Base-by-base conservation (phyloP, 2,113 vertebrate genomes). In the Antennarius striatus region DNA sequence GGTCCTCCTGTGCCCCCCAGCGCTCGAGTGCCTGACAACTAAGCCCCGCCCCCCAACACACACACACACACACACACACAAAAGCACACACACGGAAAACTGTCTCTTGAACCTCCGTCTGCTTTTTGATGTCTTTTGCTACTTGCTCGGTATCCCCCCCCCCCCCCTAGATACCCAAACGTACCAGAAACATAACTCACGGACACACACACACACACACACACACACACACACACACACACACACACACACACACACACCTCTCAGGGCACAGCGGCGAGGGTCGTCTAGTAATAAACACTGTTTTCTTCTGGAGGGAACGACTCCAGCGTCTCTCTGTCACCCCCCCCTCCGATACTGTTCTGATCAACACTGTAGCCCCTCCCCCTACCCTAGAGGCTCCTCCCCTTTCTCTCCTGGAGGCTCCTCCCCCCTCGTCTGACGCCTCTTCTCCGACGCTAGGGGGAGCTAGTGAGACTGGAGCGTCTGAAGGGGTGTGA, bases 1-100 rank as follows among this genome's bases (percentile, higher is more conserved):
- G 94, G 93, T 29, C 90, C 95, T 0, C 84, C 94, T 0, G 91
- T 86, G 46, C 86, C 94, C 0, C 90, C 91, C 0, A 92, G 94
- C 13, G 94, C 82, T 74, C 86, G 90, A 56, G 90, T 77, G 59
- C 71, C 88, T 63, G 92, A 93, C 65, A 84, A 88, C 80, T 89
- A 77, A 90, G 68, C 75, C 61, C 40, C 10, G 3, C 45, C 10
- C 40, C 46, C 32, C 30, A 46, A 64, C 51, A 65, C 50, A 64
- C 39, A 63, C 49, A 39, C 66, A 51, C 63, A 39, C 68, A 75
- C 49, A 55, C 58, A 51, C 15, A 58, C 56, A 50, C 6, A 36
- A 32, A 68, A 42, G 47, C 45, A 75, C 49, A 55, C 58, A 51
- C 15, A 58, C 56, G 47, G 5, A 36, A 32, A 68, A 42, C 43